These are phyloP conservation scores for Coelopa pilipes DNA, from an alignment of 2,888 invertebrate genomes.

Conservation along the genomic window DNA sequence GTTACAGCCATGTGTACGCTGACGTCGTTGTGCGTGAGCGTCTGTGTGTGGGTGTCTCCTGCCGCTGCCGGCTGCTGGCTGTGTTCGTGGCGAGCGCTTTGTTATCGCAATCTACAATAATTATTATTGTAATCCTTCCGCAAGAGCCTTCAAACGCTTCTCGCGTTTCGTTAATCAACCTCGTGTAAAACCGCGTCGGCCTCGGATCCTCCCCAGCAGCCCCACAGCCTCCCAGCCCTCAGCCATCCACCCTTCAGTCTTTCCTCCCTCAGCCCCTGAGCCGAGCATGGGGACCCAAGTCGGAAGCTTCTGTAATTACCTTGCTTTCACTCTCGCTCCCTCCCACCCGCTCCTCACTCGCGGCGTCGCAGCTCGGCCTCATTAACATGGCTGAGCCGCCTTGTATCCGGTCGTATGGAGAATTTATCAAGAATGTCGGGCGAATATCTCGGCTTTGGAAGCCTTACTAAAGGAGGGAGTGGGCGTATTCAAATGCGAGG, in stretches of 20 bases:
- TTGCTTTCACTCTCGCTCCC: too few species aligned
- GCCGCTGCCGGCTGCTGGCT: too few species aligned
- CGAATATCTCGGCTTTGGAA: too few species aligned
- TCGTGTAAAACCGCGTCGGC: slow-evolving; percentile 36
- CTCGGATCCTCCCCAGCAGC: too few species aligned
- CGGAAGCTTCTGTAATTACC: neutral
- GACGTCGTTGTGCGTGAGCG: neutral
- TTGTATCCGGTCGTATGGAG: too few species aligned
- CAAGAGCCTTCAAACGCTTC: slow-evolving; percentile 31
- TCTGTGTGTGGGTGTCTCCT: slow-evolving; percentile 19
- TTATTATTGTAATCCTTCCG: slow-evolving; percentile 44
- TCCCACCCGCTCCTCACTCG: too few species aligned
- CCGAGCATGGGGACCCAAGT: neutral
- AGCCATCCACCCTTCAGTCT: neutral
- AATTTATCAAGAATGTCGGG: too few species aligned
- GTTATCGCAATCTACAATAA: slow-evolving; percentile 40
- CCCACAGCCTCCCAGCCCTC: neutral
- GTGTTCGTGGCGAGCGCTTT: slow-evolving; percentile 9
- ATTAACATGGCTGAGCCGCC: too few species aligned
- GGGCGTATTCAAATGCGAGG: too few species aligned
- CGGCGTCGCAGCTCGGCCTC: too few species aligned
- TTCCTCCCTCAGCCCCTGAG: neutral
- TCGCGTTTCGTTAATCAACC: slow-evolving; percentile 30
- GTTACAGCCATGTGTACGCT: neutral
- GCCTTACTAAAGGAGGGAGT: too few species aligned